Conservation (phyloP, 2,888 invertebrate species). For the Lasioglossum calceatum region DNA sequence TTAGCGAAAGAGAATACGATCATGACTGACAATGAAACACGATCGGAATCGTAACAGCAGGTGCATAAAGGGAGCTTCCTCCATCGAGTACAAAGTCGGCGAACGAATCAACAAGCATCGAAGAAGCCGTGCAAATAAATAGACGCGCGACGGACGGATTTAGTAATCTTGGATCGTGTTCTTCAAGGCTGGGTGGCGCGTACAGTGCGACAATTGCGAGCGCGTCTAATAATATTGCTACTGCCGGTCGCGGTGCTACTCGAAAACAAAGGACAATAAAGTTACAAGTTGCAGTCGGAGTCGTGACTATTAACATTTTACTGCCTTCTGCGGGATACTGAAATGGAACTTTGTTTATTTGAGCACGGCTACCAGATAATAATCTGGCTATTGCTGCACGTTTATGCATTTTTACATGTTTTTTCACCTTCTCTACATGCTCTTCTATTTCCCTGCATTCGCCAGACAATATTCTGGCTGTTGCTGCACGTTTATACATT, state of each 20-base stretch:
- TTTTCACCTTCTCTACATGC: background rate
- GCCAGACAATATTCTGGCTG: too few relatives aligned
- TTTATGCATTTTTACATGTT: background rate
- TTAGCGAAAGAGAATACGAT: background rate
- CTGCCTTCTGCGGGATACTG: background rate
- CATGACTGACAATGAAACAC: background rate
- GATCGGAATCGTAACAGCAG: background rate
- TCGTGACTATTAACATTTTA: slow-evolving; percentile 1
- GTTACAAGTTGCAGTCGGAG: background rate
- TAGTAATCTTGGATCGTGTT: slow-evolving; percentile 20
- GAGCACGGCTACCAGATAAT: background rate
- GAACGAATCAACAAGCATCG: slow-evolving; percentile 8
- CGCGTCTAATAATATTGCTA: slow-evolving; percentile 8
- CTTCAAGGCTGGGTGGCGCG: slow-evolving; percentile 18
- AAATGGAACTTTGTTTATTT: background rate
- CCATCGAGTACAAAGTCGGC: background rate
- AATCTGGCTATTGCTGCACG: background rate
- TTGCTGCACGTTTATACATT: background rate
- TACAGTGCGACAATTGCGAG: background rate
- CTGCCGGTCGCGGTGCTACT: background rate
- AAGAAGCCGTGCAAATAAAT: slow-evolving; percentile 23
- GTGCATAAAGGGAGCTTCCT: background rate
- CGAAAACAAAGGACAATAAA: background rate
- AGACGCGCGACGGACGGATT: slow-evolving; percentile 15
- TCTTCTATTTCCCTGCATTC: background rate